phyloP scores from a whole-genome alignment of 2,113 vertebrate species.

The Oryzias javanicus region DNA sequence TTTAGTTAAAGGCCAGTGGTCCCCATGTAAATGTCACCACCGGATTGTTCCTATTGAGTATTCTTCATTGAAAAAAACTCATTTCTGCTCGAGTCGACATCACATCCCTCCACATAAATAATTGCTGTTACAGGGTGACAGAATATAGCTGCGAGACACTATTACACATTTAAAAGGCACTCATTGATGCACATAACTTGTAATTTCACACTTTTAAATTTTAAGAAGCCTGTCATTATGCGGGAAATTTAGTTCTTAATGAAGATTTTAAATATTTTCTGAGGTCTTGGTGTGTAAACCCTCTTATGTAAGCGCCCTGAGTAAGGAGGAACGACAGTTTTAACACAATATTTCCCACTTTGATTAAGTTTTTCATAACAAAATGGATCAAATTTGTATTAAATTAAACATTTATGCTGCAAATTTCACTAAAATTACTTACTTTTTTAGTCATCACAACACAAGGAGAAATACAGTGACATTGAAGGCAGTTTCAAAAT shows the following conservation, averaged over 20 bases:
- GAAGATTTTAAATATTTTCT: slow-evolving; percentile 16
- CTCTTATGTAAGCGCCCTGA: slow-evolving; percentile 24
- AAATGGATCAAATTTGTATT: too few species aligned
- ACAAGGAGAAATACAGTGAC: too few species aligned
- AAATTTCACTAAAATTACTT: too few species aligned
- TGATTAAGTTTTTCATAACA: too few species aligned
- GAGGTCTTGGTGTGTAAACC: slow-evolving; percentile 2
- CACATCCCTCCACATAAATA: slow-evolving; percentile 11
- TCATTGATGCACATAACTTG: too few species aligned
- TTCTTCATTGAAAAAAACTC: slow-evolving; percentile 30
- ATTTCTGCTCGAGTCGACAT: slow-evolving; percentile 18
- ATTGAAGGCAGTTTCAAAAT: too few species aligned
- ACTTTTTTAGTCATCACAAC: too few species aligned
- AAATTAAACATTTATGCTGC: too few species aligned
- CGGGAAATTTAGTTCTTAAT: slow-evolving; percentile 7
- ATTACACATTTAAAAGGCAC: too few species aligned
- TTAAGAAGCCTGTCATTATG: neutral
- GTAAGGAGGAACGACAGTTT: slow-evolving; percentile 15
- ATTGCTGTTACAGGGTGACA: neutral
- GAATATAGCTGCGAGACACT: neutral
- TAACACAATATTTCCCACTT: too few species aligned
- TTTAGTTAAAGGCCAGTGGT: slow-evolving; percentile 66
- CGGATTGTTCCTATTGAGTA: slow-evolving; percentile 49
- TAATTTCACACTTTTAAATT: neutral
- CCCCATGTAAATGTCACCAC: slow-evolving; percentile 63